Conservation (phyloP, 1,140 invertebrate species). For the Ceratosolen fusciceps region DNA sequence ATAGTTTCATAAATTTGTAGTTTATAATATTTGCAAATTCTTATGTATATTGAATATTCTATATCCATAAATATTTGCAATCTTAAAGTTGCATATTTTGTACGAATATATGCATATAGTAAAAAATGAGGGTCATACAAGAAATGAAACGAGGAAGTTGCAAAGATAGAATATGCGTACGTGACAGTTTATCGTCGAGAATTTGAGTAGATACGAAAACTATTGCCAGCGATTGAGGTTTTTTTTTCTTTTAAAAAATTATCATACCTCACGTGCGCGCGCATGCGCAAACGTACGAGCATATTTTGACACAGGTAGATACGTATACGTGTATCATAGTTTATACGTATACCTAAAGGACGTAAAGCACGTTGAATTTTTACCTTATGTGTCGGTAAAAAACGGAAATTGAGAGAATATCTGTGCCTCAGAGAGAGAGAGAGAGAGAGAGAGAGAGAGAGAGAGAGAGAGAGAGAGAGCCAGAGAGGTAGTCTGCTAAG, state of each 20-base stretch:
- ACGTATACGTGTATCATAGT: background rate
- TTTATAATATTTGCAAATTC: no score
- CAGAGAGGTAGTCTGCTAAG: constrained; percentile 51
- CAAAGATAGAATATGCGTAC: background rate
- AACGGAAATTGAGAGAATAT: no score
- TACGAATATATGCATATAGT: no score
- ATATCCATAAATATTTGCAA: no score
- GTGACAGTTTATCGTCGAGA: constrained; percentile 59
- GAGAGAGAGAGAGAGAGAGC: background rate
- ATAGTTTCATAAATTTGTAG: no score
- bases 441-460: no score
- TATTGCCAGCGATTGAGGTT: constrained; percentile 65
- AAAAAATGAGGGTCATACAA: no score
- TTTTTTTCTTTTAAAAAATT: constrained; percentile 51
- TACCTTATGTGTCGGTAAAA: constrained; percentile 34
- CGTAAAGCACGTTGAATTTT: constrained; percentile 50
- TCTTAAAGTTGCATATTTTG: no score
- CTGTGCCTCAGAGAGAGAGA: no score
- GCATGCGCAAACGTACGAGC: background rate
- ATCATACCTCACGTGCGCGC: background rate
- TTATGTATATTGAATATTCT: no score
- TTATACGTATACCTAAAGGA: constrained; percentile 21
- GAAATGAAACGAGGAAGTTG: background rate
- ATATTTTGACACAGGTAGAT: constrained; percentile 29
- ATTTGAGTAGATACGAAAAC: constrained; percentile 64